These are phyloP conservation scores for Helarctos malayanus DNA, from an alignment of 2,797 vertebrate genomes.

Conservation along the genomic window DNA sequence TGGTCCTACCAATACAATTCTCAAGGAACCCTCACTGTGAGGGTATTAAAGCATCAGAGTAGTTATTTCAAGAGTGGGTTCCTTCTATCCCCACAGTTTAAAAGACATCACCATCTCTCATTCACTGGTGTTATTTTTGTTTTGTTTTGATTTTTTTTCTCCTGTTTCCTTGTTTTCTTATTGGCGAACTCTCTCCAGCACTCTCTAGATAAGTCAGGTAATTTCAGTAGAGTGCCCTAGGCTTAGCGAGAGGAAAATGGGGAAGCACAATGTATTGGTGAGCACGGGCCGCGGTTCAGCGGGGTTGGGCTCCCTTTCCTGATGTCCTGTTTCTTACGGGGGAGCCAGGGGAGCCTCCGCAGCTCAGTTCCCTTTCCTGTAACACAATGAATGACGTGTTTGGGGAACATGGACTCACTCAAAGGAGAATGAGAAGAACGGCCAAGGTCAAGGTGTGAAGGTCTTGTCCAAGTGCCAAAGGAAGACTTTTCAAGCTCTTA, in stretches of 20 bases:
- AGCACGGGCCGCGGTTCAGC: rapidly evolving
- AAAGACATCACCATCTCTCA: background rate
- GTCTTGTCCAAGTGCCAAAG: background rate
- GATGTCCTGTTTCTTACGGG: background rate
- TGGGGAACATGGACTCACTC: background rate
- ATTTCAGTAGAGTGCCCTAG: background rate
- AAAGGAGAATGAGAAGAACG: background rate
- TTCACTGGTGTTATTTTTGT: background rate
- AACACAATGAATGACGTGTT: background rate
- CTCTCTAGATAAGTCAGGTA: background rate
- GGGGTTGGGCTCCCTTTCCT: background rate
- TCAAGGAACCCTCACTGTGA: background rate
- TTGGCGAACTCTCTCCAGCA: background rate
- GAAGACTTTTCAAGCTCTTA: background rate
- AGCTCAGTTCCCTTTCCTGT: background rate
- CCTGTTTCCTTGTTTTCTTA: background rate
- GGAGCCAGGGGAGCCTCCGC: background rate
- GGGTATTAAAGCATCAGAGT: background rate
- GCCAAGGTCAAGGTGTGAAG: background rate
- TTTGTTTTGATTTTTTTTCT: background rate
- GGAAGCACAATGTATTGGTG: background rate
- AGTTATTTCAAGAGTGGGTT: constrained; percentile 34
- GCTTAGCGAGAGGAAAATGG: background rate
- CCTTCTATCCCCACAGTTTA: background rate
- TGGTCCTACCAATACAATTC: background rate